Evolutionary conservation across 2,888 invertebrate genomes (phyloP).

Genomic region (Minunthozetes semirufus): DNA sequence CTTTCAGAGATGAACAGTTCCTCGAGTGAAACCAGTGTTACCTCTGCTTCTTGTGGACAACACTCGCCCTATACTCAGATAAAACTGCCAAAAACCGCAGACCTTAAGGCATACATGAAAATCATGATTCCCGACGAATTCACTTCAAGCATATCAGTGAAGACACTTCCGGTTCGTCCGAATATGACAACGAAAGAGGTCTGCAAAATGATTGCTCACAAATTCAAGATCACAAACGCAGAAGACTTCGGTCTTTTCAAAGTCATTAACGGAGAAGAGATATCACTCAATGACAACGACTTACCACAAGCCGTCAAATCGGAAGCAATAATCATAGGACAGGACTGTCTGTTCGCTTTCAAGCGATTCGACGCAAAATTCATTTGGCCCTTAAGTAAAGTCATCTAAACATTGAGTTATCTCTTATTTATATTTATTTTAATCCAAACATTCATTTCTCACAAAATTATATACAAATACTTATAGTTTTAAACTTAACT

Average conservation of each 20-base stretch:
- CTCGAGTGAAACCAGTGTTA: slow-evolving; percentile 26
- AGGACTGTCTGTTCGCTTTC: slow-evolving; percentile 85
- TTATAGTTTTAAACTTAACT: too few relatives aligned
- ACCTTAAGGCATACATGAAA: slow-evolving; percentile 64
- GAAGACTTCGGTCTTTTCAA: slow-evolving; percentile 91
- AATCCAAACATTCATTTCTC: background rate
- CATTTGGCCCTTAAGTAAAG: slow-evolving; percentile 51
- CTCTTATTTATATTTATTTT: background rate
- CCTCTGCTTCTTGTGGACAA: background rate
- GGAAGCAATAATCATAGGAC: slow-evolving; percentile 54
- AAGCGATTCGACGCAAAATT: slow-evolving; percentile 94
- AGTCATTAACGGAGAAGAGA: slow-evolving; percentile 78
- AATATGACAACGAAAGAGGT: slow-evolving; percentile 88
- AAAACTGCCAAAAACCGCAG: slow-evolving; percentile 35
- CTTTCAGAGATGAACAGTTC: slow-evolving; percentile 1
- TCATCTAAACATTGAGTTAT: background rate
- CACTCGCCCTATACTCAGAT: slow-evolving; percentile 15
- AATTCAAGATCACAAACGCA: slow-evolving; percentile 89
- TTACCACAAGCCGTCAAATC: slow-evolving; percentile 81
- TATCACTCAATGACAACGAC: slow-evolving; percentile 75
- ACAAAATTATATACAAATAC: too few relatives aligned
- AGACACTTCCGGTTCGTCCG: slow-evolving; percentile 84
- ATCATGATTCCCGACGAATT: slow-evolving; percentile 90
- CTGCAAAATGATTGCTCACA: slow-evolving; percentile 81
- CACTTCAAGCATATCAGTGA: slow-evolving; percentile 78